Base-by-base conservation (phyloP, 2,888 invertebrate genomes). In the Acleris emargana region DNA sequence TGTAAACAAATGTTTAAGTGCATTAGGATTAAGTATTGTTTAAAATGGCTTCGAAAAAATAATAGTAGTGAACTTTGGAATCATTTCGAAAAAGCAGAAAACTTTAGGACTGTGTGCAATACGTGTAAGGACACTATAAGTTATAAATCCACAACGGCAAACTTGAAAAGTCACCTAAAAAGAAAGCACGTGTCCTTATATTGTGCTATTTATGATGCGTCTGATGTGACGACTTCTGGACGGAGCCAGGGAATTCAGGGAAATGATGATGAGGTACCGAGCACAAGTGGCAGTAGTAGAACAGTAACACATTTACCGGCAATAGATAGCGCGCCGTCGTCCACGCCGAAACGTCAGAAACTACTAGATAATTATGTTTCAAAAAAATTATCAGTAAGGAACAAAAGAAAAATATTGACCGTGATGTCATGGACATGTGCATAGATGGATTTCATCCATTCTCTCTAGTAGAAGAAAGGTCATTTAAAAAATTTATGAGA, bases 381-480 rank as follows among this genome's bases (percentile, higher is more conserved):
- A 25, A 22, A 25, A 25, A 25, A 25, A 25, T 58, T 71, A 71
- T 5, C 71, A 69, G 4, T 71, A 32, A 32, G 32, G 32, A 32
- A 32, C 32, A 9, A 32, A 9, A 32, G 32, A 32, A 32, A 32
- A 32, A 1, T 32, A 32, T 32, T 32, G 32, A 32, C 32, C 32
- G 32, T 32, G 9, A 32, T 32, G 9, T 9, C 2, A 9, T 9
- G 9, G 32, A 32, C 1, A 9, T 32, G 32, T 32, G 28, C 2
- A 32, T 32, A 32, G 32, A 32, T 32, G 32, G 32, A 3, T 32
- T 32, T 32, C 32, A 32, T 32, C 9, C 32, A 32, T 32, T 74
- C 22, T 50, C 62, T 0, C 38, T 70, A 18, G 69, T 72, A 0
- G 69, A 74, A 62, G 70, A 74, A 57, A 47, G 58, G 28, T 50